Evolutionary conservation across 2,113 vertebrate species (phyloP).

Genomic region (Dicentrarchus labrax): DNA sequence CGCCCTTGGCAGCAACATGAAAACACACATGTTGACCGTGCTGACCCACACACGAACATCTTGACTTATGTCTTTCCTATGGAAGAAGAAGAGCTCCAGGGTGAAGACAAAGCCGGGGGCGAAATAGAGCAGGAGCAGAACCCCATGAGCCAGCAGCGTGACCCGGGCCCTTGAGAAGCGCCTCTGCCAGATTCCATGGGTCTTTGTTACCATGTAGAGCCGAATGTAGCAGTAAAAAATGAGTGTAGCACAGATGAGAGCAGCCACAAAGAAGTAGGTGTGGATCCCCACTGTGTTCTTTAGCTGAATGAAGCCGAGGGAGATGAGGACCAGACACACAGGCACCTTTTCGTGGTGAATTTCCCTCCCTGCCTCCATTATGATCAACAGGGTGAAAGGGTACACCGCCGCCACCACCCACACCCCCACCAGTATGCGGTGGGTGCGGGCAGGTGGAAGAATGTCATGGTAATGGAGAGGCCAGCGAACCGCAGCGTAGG

Average conservation of each 20-base stretch:
- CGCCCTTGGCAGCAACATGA: constrained; percentile 84
- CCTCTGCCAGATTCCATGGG: constrained; percentile 84
- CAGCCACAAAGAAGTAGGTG: constrained; percentile 74
- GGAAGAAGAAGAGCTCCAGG: constrained; percentile 78
- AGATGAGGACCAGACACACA: constrained; percentile 81
- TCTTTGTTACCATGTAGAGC: constrained; percentile 85
- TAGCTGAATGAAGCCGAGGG: constrained; percentile 54
- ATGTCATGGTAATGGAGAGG: constrained; percentile 83
- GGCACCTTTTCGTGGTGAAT: background rate
- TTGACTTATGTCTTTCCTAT: constrained; percentile 21
- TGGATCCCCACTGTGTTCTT: constrained; percentile 58
- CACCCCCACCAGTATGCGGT: constrained; percentile 71
- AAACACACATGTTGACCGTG: constrained; percentile 80
- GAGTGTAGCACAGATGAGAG: constrained; percentile 76
- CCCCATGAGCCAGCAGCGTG: constrained; percentile 83
- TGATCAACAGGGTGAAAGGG: constrained; percentile 78
- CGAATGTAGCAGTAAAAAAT: constrained; percentile 86
- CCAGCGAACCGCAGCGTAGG: constrained; percentile 84
- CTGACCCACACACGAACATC: constrained; percentile 80
- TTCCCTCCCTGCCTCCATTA: constrained; percentile 54
- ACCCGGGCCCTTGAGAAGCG: constrained; percentile 86
- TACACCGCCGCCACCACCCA: constrained; percentile 82
- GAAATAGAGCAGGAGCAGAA: constrained; percentile 85
- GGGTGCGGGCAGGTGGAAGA: constrained; percentile 70
- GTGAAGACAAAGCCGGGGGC: constrained; percentile 82